Evolutionary conservation across 2,797 vertebrate genomes (phyloP).

Genomic region (Eulemur mongoz): DNA sequence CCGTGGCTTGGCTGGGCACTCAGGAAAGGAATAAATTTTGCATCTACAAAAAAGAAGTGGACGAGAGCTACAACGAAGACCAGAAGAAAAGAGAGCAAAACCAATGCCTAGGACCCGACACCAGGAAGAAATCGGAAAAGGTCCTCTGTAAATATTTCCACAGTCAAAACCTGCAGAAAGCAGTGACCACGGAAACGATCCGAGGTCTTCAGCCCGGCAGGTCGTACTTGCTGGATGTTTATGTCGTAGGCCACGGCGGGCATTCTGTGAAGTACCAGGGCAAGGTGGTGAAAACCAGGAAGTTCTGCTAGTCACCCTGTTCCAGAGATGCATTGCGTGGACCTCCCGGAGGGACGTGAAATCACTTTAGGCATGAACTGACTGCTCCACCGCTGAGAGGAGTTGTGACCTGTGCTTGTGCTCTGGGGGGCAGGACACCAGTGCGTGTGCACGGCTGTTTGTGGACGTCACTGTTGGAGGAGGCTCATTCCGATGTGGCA

Average conservation of each 20-base stretch:
- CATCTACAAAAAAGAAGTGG: slow-evolving; percentile 95
- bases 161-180: slow-evolving; percentile 96
- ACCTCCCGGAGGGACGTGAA: slow-evolving; percentile 88
- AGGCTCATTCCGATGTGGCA: slow-evolving; percentile 75
- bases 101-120: slow-evolving; percentile 95
- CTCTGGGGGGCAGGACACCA: slow-evolving; percentile 90
- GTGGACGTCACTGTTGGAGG: slow-evolving; percentile 82
- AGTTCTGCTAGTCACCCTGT: slow-evolving; percentile 94
- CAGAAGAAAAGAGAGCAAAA: slow-evolving; percentile 95
- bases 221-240: slow-evolving; percentile 98
- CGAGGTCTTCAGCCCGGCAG: slow-evolving; percentile 93
- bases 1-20: slow-evolving; percentile 97
- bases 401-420: slow-evolving; percentile 90
- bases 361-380: slow-evolving; percentile 89
- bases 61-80: slow-evolving; percentile 91
- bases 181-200: slow-evolving; percentile 98
- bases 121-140: slow-evolving; percentile 95
- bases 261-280: slow-evolving; percentile 99
- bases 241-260: slow-evolving; percentile 95
- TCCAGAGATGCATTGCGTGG: slow-evolving; percentile 84
- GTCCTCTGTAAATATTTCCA: slow-evolving; percentile 99
- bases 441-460: slow-evolving; percentile 94
- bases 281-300: slow-evolving; percentile 99
- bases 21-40: slow-evolving; percentile 99
- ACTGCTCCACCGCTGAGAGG: slow-evolving; percentile 91